Conservation (phyloP, 2,797 vertebrate species). For the Ptychadena robeensis region DNA sequence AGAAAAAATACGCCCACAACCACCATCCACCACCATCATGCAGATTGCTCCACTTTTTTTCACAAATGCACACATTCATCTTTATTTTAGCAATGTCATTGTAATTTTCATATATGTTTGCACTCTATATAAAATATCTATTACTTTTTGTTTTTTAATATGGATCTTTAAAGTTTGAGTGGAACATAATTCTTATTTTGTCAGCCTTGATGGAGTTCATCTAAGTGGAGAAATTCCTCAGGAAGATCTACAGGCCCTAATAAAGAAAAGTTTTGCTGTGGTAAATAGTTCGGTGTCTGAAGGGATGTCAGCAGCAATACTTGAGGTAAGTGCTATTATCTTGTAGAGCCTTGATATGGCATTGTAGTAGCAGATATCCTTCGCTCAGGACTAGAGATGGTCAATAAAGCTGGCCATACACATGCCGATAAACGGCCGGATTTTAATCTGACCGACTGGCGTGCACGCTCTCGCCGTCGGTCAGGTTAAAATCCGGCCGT, state of each 20-base stretch:
- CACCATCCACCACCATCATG: too few species aligned
- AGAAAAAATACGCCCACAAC: too few species aligned
- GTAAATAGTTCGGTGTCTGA: constrained; percentile 94
- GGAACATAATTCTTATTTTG: constrained; percentile 38
- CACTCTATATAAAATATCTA: too few species aligned
- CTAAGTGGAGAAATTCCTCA: constrained; percentile 83
- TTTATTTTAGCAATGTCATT: neutral
- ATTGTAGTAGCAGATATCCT: too few species aligned
- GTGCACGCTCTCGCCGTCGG: too few species aligned
- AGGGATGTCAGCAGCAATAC: constrained; percentile 94
- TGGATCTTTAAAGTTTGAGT: neutral
- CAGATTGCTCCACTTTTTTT: too few species aligned
- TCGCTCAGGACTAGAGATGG: too few species aligned
- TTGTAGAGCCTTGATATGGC: neutral
- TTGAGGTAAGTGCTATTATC: constrained; percentile 81
- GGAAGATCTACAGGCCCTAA: constrained; percentile 84
- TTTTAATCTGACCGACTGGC: too few species aligned
- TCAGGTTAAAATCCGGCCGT: too few species aligned
- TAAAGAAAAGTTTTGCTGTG: constrained; percentile 82
- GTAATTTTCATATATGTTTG: too few species aligned
- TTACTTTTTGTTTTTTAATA: neutral
- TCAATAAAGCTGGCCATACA: too few species aligned
- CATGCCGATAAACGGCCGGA: too few species aligned
- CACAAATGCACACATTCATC: neutral
- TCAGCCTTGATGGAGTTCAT: constrained; percentile 84